Base-by-base conservation (phyloP, 2,888 invertebrate genomes). In the Pogonocherus hispidulus region DNA sequence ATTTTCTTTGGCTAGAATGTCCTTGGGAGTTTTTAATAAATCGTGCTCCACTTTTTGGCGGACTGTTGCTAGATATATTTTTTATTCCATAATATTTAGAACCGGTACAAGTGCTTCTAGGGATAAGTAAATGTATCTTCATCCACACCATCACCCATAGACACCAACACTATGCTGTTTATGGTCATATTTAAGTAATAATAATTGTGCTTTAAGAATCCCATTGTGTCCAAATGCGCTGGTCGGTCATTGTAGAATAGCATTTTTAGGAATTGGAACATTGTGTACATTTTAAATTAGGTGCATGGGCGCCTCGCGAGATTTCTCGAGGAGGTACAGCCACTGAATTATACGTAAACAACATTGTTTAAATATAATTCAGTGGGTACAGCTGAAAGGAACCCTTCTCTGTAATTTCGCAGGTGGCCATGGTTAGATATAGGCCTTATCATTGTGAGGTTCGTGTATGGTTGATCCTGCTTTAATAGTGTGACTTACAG, bases 241-340 rank as follows among this genome's bases (percentile, higher is more conserved):
- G 70, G 69, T 67, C 70, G 74, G 69, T 74, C 70, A 52, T 56
- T 66, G 51, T 70, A 70, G 70, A 66, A 67, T 69, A 73, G 73
- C 68, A 68, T 72, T 72, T 70, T 72, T 74, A 74, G 74, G 70
- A 72, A 72, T 70, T 74, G 72, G 72, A 72, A 72, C 73, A 72
- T 65, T 78, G 73, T 78, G 74, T 78, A 76, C 70, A 76, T 73
- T 75, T 78, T 73, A 74, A 71, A 71, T 75, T 76, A 52, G 52
- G 52, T 32, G 32, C 52, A 8, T 27, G 52, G 52, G 9, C 32
- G 52, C 52, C 52, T 16, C 1, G 5, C 14, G 32, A 11, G 32
- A 32, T 32, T 18, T 3, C 8, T 3, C 3, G 5, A 1, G 32
- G 32, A 5, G 52, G n/a, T 32, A 11, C 9, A 11, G 8, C 9